Base-by-base conservation (phyloP, 2,888 invertebrate genomes). In the Mesorhabditis spiculigera region DNA sequence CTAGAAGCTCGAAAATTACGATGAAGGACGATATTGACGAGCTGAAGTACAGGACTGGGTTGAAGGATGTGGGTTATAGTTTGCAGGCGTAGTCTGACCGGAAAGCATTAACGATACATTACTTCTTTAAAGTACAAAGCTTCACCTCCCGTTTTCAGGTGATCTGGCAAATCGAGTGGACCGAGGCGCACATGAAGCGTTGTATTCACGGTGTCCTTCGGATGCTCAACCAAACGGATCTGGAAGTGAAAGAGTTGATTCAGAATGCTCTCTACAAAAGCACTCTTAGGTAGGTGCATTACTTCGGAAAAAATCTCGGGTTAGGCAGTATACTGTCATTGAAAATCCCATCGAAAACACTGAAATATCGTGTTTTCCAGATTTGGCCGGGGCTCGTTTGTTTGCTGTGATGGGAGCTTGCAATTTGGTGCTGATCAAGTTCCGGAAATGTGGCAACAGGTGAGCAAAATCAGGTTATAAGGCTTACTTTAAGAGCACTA, bases 391-490 rank as follows among this genome's bases (percentile, higher is more conserved):
- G 83, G 85, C 5, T 82, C 84, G 4, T 79, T 75, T 71, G 75
- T 82, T 43, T 84, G 82, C 69, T 82, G 82, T 69, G 82, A 85
- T 65, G 85, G 85, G 10, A 79, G 81, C 1, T 70, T 85, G 5
- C 85, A 85, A 73, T 81, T 85, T 45, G 85, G 82, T 5, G 85
- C 83, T 28, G 85, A 85, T 68, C 77, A 85, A 63, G 82, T 83
- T 4, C 79, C 80, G 5, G 83, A 85, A 68, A 78, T 81, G 66
- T 85, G 85, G 85, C 75, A 79, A 67, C 72, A 81, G 67, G 78
- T 28, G 28, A 28, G 28, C 28, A 28, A 28, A 28, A 28, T 28
- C 28, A 28, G 28, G 28, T 3, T 28, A 28, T 28, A 28, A 28
- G 28, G 3, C 28, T 3, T 28, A 28, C 28, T 28, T 28, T 28